phyloP scores from a whole-genome alignment of 1,140 invertebrate genomes.

The Homalodisca vitripennis region DNA sequence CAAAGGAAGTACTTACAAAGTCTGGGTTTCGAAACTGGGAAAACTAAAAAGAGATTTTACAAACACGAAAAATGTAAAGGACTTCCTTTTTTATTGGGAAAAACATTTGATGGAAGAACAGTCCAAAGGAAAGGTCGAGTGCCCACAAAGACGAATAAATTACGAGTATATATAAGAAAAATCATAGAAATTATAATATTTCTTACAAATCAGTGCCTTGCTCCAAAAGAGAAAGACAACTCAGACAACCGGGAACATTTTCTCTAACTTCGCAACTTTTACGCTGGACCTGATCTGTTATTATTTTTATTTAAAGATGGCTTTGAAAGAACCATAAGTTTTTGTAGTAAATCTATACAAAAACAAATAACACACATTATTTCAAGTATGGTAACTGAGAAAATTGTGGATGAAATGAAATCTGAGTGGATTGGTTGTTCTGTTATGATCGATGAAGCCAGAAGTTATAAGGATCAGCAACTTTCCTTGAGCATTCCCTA shows the following conservation, averaged over 20 bases:
- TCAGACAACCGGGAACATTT: not conserved
- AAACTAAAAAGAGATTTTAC: not conserved
- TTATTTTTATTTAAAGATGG: not conserved
- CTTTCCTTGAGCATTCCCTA: not conserved
- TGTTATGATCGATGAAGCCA: too few species aligned
- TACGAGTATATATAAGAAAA: not conserved
- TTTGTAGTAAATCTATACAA: not conserved
- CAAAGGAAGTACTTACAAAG: not conserved
- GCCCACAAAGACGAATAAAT: not conserved
- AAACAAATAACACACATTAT: not conserved
- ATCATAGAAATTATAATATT: not conserved
- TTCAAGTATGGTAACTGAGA: not conserved
- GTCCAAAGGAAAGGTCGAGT: not conserved
- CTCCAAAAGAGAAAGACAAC: not conserved
- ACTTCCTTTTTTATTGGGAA: not conserved
- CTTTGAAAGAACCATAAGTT: not conserved
- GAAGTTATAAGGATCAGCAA: too few species aligned
- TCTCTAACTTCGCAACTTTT: not conserved
- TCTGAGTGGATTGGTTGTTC: too few species aligned
- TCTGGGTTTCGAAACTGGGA: not conserved
- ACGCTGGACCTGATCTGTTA: not conserved
- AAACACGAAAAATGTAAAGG: not conserved
- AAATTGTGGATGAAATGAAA: not conserved
- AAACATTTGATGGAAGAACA: not conserved
- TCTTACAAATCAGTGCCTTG: not conserved